phyloP scores from a whole-genome alignment of 2,113 vertebrate genomes.

The Nycticorax nycticorax region DNA sequence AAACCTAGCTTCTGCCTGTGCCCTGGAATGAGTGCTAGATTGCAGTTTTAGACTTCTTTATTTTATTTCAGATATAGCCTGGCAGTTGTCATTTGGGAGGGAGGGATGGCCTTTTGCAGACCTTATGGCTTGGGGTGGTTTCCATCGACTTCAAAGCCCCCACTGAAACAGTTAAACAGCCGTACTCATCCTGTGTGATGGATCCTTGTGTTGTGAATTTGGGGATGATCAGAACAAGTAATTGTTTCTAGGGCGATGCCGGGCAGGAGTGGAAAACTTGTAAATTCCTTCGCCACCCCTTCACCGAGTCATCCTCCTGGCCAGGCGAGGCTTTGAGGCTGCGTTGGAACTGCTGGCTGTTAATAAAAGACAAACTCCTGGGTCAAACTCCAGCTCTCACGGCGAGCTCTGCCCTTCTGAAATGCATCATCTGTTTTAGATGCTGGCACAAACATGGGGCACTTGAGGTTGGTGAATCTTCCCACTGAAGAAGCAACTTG shows the following conservation, averaged over 20 bases:
- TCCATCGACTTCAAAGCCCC: not conserved
- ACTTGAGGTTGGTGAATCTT: not conserved
- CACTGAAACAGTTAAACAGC: not conserved
- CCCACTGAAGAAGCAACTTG: not conserved
- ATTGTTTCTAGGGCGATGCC: not conserved
- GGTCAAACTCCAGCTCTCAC: not conserved
- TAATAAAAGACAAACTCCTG: not conserved
- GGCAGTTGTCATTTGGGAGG: not conserved
- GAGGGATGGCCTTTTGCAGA: not conserved
- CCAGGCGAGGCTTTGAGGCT: not conserved
- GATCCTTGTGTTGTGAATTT: not conserved
- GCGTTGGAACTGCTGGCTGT: not conserved
- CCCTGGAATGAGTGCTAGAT: not conserved
- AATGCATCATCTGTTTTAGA: not conserved
- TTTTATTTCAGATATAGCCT: not conserved
- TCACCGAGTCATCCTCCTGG: rapidly evolving
- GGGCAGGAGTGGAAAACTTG: not conserved
- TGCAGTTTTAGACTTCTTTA: not conserved
- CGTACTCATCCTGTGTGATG: rapidly evolving
- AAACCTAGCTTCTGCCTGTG: not conserved
- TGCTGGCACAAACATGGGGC: not conserved
- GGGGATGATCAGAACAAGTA: not conserved
- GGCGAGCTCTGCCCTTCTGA: not conserved
- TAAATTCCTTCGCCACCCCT: not conserved
- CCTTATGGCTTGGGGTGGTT: not conserved